Evolutionary conservation across 2,113 vertebrate genomes (phyloP).

Genomic region (Pogonocichla stellata): DNA sequence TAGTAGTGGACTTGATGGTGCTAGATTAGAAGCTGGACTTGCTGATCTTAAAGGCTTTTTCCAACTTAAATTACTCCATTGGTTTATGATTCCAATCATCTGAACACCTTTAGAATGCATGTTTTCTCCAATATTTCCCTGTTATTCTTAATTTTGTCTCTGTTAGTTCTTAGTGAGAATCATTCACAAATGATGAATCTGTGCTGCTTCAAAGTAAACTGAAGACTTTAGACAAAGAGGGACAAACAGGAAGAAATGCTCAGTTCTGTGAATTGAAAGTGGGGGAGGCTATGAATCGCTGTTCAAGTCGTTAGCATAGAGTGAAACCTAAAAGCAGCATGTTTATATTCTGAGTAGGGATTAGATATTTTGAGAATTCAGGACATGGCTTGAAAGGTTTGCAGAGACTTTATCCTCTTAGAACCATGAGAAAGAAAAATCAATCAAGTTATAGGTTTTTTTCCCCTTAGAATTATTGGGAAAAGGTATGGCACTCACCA

Average conservation of each 20-base stretch:
- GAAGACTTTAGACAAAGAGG: neutral
- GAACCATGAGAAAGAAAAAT: neutral
- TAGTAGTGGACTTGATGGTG: neutral
- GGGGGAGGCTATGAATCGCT: fast-evolving
- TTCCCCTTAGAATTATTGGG: neutral
- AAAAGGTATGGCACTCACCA: neutral
- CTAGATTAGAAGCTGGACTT: neutral
- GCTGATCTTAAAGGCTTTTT: neutral
- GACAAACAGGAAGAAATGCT: neutral
- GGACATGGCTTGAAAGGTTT: neutral
- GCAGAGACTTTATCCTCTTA: neutral
- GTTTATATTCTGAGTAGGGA: neutral
- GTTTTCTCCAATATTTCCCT: neutral
- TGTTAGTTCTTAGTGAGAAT: neutral
- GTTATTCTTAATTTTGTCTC: neutral
- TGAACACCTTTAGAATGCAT: neutral
- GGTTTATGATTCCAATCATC: neutral
- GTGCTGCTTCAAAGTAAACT: neutral
- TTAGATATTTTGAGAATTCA: neutral
- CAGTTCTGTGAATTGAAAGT: neutral
- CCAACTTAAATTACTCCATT: neutral
- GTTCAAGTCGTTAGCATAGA: neutral
- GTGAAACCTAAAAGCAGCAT: neutral
- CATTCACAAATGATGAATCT: neutral
- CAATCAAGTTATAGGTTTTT: neutral